Base-by-base conservation (phyloP, 2,113 vertebrate species). In the Gobius niger region DNA sequence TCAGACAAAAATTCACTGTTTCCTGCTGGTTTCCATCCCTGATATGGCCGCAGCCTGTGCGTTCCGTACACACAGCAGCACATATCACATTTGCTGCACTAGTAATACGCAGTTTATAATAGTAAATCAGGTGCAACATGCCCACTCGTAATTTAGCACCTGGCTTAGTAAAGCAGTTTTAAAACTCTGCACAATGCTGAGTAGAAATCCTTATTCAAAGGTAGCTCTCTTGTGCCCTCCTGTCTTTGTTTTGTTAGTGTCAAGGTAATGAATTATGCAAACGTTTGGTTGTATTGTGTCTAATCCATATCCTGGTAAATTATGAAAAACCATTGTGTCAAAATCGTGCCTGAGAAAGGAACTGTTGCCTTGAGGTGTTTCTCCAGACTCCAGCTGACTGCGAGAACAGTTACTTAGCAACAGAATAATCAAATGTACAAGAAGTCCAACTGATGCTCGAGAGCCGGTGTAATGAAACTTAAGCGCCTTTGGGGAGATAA, bases 401-500 rank as follows among this genome's bases (percentile, higher is more conserved):
- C 24, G 66, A 65, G 16, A 74, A 70, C 69, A 71, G 53, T 53
- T 64, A 81, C 65, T 75, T 73, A 62, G 52, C 60, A 78, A 77
- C 67, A 40, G 24, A 65, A 54, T 70, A 70, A 74, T 72, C 62
- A 66, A 69, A 69, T 67, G 12, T 52, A 76, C n/a, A 66, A 65
- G 16, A 51, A 60, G 46, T 68, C 18, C 49, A 66, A 75, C 44
- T 47, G 50, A 77, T 74, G 50, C 69, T 80, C 63, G 9, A 13
- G 24, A 69, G 62, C 24, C 67, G 60, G n/a, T 73, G 59, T 75
- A 73, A 75, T 74, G 44, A 56, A 76, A 68, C 46, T 44, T 42
- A 72, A 70, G 44, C 61, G 54, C 64, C 61, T 64, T 44, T 65
- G 65, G 63, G 57, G 69, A 50, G 13, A 6, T 46, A 61, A 67